These are phyloP conservation scores for Oryzias dopingdopingensis DNA, from an alignment of 2,797 vertebrate genomes.

Conservation along the genomic window DNA sequence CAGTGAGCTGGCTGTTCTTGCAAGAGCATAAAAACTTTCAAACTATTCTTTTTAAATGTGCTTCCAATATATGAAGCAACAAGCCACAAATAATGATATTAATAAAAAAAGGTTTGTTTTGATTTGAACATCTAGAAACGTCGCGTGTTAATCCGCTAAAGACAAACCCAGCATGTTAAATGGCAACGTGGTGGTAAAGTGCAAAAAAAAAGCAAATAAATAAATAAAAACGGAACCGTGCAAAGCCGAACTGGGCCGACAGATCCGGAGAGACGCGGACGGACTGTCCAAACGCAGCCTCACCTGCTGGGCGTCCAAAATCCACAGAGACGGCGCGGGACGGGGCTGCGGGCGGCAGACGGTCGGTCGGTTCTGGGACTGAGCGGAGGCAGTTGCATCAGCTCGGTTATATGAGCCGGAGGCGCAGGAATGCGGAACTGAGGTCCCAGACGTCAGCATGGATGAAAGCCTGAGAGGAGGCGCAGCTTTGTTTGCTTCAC, in stretches of 20 bases:
- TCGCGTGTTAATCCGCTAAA: background rate
- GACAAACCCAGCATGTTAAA: background rate
- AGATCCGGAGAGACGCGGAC: no score
- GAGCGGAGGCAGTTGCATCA: slow-evolving; percentile 86
- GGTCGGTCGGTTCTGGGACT: slow-evolving; percentile 56
- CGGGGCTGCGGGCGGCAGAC: slow-evolving; percentile 20
- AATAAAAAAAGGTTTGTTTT: no score
- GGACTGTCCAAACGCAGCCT: background rate
- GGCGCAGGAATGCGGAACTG: slow-evolving; percentile 92
- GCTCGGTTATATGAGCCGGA: slow-evolving; percentile 86
- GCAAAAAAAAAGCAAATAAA: background rate
- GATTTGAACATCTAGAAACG: background rate
- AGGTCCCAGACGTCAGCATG: slow-evolving; percentile 84
- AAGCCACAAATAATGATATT: no score
- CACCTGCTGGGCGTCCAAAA: slow-evolving; percentile 68
- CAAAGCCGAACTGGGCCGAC: background rate
- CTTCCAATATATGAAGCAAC: no score
- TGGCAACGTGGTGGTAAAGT: slow-evolving; percentile 27
- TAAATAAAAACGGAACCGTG: no score
- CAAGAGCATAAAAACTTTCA: no score
- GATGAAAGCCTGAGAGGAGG: slow-evolving; percentile 67
- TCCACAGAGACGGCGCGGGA: slow-evolving; percentile 33
- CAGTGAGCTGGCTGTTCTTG: slow-evolving; percentile 1
- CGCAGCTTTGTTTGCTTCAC: slow-evolving; percentile 57
- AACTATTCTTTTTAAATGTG: no score